Evolutionary conservation across 2,797 vertebrate genomes (phyloP), one percentile per base, ranked within the genome.

Genomic region (Melanotaenia boesemani): DNA sequence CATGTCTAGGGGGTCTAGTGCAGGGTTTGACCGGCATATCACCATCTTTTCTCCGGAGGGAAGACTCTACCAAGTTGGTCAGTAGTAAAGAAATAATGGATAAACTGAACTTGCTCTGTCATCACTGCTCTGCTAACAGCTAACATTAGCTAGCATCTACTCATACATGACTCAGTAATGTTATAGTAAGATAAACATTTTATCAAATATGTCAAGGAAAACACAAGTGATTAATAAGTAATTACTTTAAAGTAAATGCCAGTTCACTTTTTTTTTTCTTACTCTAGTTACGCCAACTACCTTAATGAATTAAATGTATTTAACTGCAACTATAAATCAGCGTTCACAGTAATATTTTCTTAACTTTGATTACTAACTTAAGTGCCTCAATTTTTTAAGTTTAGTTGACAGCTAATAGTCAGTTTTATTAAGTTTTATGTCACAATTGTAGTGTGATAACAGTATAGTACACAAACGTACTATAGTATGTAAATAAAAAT

Each of bases 41-140:
- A 97, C 97, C 22, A 97, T 98, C 84, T 98, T 97, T 87, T 97
- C 97, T 16, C 96, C 96, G 28, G 96, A 97, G 77, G 96, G 97
- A 30, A 95, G 97, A 79, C 96, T 97, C 55, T 98, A 98, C 90
- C 97, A 98, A 98, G 97, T 98, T 80, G 96, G 96, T 97, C 76
- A 95, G 96, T 94, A 13, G 8, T 0, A 32, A 48, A 20, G 66
- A 20, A 58, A 30, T 63, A 66, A 62, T 2, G 24, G 50, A 9
- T 16, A 16, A 37, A 56, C 30, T 72, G 22, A 92, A 76, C 41
- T 6, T 79, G 81, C 81, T 68, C 83, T 60, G 87, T 88, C 86
- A 91, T 89, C 82, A 68, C 48, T 50, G 41, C 15, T 44, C 70
- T 20, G 86, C 86, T 84, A 85, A 61, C 81, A 56, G 83, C 81